Conservation (phyloP, 2,888 invertebrate species). For the Parasteatoda lunata region DNA sequence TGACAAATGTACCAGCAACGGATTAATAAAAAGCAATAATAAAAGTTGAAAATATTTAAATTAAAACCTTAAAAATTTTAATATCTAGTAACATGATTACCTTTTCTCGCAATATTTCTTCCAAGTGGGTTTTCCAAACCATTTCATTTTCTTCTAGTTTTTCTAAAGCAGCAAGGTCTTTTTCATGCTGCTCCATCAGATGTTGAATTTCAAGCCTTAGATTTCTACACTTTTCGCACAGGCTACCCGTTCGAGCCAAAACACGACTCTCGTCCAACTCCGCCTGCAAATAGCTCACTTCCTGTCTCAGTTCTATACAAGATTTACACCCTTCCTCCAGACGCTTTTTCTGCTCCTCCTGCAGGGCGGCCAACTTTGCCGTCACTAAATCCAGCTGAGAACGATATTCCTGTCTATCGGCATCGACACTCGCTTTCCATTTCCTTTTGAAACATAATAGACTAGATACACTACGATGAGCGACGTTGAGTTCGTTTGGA, state of each 20-base stretch:
- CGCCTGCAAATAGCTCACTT: constrained; percentile 57
- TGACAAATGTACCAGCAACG: too few relatives aligned
- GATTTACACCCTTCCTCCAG: constrained; percentile 39
- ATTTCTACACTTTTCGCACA: constrained; percentile 56
- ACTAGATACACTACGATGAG: constrained; percentile 66
- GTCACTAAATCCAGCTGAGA: constrained; percentile 31
- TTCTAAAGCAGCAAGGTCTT: constrained; percentile 11
- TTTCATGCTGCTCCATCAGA: constrained; percentile 51
- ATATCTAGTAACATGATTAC: neutral
- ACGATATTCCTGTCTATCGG: constrained; percentile 27
- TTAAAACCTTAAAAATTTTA: too few relatives aligned
- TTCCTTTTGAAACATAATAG: constrained; percentile 60
- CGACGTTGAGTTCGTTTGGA: constrained; percentile 54
- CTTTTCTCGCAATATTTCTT: constrained; percentile 48
- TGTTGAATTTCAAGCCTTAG: constrained; percentile 52
- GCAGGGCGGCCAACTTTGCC: constrained; percentile 12
- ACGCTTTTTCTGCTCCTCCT: constrained; percentile 33
- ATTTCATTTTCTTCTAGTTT: constrained; percentile 41
- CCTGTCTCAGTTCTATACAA: constrained; percentile 50
- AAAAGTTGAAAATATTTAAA: too few relatives aligned
- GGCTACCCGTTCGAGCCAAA: constrained; percentile 34
- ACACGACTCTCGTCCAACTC: constrained; percentile 58
- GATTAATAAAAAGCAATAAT: too few relatives aligned
- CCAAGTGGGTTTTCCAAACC: constrained; percentile 42
- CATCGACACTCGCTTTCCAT: constrained; percentile 48